These are phyloP conservation scores for Falco biarmicus DNA, from an alignment of 2,797 vertebrate species.

Conservation along the genomic window DNA sequence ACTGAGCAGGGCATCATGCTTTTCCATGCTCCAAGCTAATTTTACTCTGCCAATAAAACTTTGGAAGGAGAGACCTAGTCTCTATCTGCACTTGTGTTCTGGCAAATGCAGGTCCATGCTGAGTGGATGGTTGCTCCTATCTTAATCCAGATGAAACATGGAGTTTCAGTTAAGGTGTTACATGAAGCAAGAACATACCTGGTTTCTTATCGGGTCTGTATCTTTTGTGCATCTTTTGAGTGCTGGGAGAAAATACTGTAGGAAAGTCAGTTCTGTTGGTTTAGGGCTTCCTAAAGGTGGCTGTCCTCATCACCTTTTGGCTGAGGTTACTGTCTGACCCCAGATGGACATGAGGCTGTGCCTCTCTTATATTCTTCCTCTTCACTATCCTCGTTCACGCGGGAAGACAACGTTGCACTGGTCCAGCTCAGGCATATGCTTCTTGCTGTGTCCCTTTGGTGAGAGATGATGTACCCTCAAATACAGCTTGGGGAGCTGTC, in stretches of 20 bases:
- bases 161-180: neutral
- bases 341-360: neutral
- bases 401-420: fast-evolving
- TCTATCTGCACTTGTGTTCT: neutral
- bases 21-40: neutral
- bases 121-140: neutral
- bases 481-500: neutral
- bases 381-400: neutral
- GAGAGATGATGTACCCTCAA: neutral
- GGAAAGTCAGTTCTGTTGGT: neutral
- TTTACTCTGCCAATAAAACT: neutral
- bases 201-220: neutral
- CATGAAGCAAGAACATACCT: neutral
- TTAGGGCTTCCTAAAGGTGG: neutral
- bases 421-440: fast-evolving
- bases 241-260: neutral
- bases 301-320: neutral
- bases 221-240: neutral
- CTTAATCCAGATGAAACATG: neutral
- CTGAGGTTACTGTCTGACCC: neutral
- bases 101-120: neutral
- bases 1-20: neutral
- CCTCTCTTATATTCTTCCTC: neutral
- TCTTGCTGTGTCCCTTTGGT: neutral
- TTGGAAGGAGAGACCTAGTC: neutral